A percentile compares a stretch with the other conserved stretches of the same genome.
These are phyloP conservation scores for Liparis tanakae DNA, from an alignment of 2,797 vertebrate genomes.

Conservation along the genomic window DNA sequence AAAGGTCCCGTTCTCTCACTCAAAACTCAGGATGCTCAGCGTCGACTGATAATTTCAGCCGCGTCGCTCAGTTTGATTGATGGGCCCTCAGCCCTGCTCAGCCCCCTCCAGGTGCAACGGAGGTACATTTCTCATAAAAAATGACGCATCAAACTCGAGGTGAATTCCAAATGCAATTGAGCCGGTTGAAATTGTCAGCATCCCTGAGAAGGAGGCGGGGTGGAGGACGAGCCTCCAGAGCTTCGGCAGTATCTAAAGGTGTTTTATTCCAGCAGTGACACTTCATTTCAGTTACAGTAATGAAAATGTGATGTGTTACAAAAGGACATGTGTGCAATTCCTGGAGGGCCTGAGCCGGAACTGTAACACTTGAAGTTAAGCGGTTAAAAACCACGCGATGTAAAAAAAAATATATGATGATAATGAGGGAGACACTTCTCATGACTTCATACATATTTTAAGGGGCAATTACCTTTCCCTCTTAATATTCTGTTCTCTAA, in stretches of 20 bases:
- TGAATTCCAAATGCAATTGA: constrained; percentile 76
- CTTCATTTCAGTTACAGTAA: constrained; percentile 76
- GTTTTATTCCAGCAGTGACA: constrained; percentile 74
- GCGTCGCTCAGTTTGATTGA: constrained; percentile 79
- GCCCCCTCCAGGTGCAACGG: constrained; percentile 48
- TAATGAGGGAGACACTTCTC: constrained; percentile 42
- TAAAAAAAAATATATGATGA: constrained; percentile 44
- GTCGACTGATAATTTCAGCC: constrained; percentile 72
- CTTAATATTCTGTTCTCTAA: constrained; percentile 43
- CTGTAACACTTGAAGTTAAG: constrained; percentile 46
- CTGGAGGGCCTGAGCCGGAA: constrained; percentile 44
- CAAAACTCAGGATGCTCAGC: constrained; percentile 60
- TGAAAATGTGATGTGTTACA: constrained; percentile 69
- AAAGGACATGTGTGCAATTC: constrained; percentile 54
- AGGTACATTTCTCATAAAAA: constrained; percentile 74
- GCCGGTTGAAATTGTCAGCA: constrained; percentile 64
- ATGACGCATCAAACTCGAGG: constrained; percentile 69
- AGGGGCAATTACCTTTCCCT: constrained; percentile 40
- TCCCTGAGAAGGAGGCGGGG: constrained; percentile 55
- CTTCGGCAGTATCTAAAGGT: constrained; percentile 57
- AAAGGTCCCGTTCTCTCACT: constrained; percentile 59
- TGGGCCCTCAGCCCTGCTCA: constrained; percentile 53
- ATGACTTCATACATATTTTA: constrained; percentile 57
- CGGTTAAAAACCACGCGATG: constrained; percentile 25
- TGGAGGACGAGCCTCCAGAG: constrained; percentile 58